phyloP scores from a whole-genome alignment of 2,797 vertebrate species.

The Danio albolineatus region DNA sequence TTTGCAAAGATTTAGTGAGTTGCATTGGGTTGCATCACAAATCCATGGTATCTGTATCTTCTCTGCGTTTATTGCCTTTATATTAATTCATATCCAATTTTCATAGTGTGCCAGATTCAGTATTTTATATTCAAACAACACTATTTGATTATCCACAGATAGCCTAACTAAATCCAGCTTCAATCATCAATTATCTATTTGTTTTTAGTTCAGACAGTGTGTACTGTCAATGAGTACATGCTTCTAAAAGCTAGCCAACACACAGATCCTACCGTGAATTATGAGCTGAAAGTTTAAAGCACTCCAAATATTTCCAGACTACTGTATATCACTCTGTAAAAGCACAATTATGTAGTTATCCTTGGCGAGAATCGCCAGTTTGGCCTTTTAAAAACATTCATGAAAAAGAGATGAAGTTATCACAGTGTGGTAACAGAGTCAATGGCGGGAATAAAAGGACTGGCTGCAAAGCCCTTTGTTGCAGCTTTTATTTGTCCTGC shows the following conservation, averaged over 20 bases:
- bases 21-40: conserved; percentile 22
- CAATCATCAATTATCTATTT: background rate
- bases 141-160: background rate
- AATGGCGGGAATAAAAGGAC: conserved; percentile 37
- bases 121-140: background rate
- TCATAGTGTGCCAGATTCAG: background rate
- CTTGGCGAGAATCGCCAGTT: conserved; percentile 15
- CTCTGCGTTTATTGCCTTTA: background rate
- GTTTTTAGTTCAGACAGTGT: background rate
- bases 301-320: background rate
- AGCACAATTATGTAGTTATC: conserved; percentile 7
- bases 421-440: conserved; percentile 43
- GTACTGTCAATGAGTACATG: background rate
- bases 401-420: conserved; percentile 59
- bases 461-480: conserved; percentile 51
- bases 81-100: background rate
- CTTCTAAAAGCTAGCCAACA: background rate
- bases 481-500: conserved; percentile 28
- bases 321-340: background rate
- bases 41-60: background rate
- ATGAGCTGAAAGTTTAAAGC: background rate
- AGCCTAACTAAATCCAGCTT: background rate
- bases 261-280: background rate
- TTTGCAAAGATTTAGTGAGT: conserved; percentile 3
- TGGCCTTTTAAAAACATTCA: conserved; percentile 53